phyloP scores from a whole-genome alignment of 2,797 vertebrate species.

The Cuculus canorus region DNA sequence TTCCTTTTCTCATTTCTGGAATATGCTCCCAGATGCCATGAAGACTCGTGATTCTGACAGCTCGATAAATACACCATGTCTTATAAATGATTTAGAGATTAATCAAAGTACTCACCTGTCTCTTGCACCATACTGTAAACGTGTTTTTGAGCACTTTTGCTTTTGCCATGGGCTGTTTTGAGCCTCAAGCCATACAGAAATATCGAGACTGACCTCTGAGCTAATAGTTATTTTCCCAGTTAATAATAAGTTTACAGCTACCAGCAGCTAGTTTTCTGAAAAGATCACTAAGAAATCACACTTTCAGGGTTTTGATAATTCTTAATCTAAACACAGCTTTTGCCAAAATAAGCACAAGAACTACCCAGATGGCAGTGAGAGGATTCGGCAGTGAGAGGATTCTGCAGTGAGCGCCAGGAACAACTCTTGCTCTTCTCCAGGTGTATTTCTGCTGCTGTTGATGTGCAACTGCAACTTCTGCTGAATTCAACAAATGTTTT shows the following conservation, averaged over 20 bases:
- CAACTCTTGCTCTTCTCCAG: accelerated
- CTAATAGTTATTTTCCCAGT: not conserved
- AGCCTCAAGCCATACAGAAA: not conserved
- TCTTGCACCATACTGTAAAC: not conserved
- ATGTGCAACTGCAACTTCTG: not conserved
- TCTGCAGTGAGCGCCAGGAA: not conserved
- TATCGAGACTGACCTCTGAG: not conserved
- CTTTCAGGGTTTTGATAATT: not conserved
- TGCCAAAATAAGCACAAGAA: not conserved
- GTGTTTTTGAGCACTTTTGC: not conserved
- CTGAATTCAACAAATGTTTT: not conserved
- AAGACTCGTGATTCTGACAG: not conserved
- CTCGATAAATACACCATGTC: not conserved
- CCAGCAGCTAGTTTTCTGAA: not conserved
- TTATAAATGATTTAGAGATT: not conserved
- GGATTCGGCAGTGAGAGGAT: accelerated
- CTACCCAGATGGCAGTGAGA: accelerated
- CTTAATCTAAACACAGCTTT: not conserved
- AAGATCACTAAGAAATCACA: not conserved
- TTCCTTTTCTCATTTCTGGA: not conserved
- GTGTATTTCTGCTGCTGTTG: not conserved
- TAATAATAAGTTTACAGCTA: not conserved
- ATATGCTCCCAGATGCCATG: not conserved
- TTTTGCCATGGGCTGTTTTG: not conserved
- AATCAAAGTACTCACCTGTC: not conserved